phyloP scores from a whole-genome alignment of 2,797 vertebrate genomes.

The Acomys russatus region DNA sequence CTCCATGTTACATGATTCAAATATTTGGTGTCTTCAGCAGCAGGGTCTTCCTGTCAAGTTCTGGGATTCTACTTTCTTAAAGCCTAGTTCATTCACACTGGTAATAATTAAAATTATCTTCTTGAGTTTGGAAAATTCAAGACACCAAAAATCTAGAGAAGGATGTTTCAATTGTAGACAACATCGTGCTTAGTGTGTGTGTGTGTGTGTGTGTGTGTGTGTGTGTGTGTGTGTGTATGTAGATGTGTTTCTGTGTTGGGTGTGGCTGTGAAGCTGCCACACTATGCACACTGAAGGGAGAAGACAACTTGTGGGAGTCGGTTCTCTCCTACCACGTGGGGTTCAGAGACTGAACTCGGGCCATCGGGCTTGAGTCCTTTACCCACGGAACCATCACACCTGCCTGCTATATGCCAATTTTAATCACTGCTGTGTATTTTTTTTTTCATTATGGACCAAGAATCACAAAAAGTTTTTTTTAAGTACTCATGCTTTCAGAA shows the following conservation, averaged over 20 bases:
- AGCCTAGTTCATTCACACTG: background rate
- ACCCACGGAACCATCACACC: background rate
- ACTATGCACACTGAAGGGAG: background rate
- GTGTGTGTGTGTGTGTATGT: background rate
- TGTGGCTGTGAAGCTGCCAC: background rate
- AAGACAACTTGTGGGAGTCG: background rate
- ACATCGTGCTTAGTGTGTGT: background rate
- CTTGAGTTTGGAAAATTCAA: constrained; percentile 43
- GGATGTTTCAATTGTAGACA: background rate
- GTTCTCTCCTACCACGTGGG: background rate
- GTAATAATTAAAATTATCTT: background rate
- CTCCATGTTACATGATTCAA: background rate
- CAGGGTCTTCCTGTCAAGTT: background rate
- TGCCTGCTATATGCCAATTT: background rate
- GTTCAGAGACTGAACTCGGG: background rate
- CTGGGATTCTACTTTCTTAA: background rate
- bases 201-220: background rate
- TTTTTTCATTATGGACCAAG: background rate
- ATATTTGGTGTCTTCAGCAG: background rate
- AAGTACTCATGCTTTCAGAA: constrained; percentile 21
- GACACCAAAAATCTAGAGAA: constrained; percentile 29
- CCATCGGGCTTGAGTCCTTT: background rate
- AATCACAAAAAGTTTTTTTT: constrained; percentile 50
- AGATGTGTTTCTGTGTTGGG: background rate
- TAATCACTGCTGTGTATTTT: background rate